Conservation (phyloP, 2,797 vertebrate species). For the Sebastes baramenuke region DNA sequence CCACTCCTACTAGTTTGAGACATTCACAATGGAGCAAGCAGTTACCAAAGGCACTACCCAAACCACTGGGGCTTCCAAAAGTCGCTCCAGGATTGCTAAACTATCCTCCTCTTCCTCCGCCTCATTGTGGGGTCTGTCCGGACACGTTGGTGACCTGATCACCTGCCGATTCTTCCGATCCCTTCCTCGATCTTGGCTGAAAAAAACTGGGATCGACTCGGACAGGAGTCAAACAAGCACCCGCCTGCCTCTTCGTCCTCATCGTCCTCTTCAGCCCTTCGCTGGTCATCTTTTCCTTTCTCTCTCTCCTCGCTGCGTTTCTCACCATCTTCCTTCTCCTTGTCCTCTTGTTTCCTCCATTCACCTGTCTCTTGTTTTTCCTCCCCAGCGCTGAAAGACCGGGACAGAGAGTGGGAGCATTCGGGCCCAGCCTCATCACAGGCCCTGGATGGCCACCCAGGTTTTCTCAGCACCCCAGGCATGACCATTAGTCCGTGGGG, state of each 20-base stretch:
- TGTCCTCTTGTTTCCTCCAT: not conserved
- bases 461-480: constrained; percentile 82
- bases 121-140: constrained; percentile 51
- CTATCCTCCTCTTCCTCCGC: constrained; percentile 1
- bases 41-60: constrained; percentile 11
- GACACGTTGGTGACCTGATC: constrained; percentile 73
- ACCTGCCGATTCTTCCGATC: constrained; percentile 83
- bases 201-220: constrained; percentile 37
- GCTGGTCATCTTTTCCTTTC: constrained; percentile 34
- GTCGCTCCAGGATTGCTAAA: not conserved
- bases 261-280: constrained; percentile 41
- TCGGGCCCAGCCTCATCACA: constrained; percentile 31
- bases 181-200: constrained; percentile 76
- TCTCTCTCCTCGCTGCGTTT: constrained; percentile 32
- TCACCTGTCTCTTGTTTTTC: constrained; percentile 59
- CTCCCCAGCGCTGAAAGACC: constrained; percentile 85
- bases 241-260: not conserved
- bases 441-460: constrained; percentile 85
- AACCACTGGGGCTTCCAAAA: not conserved
- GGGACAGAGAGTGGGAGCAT: constrained; percentile 69
- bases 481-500: constrained; percentile 90
- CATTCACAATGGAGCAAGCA: constrained; percentile 52
- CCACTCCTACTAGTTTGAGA: not conserved
- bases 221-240: constrained; percentile 9
- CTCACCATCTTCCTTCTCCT: constrained; percentile 36